Base-by-base conservation (phyloP, 2,113 vertebrate genomes). In the Peromyscus leucopus region DNA sequence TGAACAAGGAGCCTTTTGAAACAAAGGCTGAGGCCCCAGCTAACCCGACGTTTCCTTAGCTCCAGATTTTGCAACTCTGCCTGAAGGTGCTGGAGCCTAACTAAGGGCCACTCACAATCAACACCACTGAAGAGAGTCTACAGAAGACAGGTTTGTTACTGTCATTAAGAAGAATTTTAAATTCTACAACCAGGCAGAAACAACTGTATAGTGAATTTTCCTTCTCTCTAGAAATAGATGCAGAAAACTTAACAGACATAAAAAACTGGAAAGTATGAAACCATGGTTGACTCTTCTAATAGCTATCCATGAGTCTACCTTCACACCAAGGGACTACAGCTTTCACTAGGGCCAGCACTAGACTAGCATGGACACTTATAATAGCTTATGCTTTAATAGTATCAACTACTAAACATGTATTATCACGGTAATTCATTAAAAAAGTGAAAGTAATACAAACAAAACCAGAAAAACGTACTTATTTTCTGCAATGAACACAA, bases 371-470 rank as follows among this genome's bases (percentile, higher is more conserved):
- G 33, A 26, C 16, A 93, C 79, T 80, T 74, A 75, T 15, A 63
- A 55, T 2, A 91, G 22, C 51, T 36, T 42, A 83, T 15, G 86
- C 26, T 61, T 83, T 92, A 74, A 75, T 0, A 92, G 19, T 74
- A 63, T 59, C 24, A 93, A 75, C 13, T 42, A 86, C 55, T 46
- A 88, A 71, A 80, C 26, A 33, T 91, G 84, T 79, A 91, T 16
- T 76, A 15, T 48, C n/a, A 92, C 12, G 69, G 76, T 90, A 96
- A 79, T 31, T 91, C 72, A 90, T 31, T 92, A 0, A 90, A 90
- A 96, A 89, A 79, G 42, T 84, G 46, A 94, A 96, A 89, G 87
- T 83, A 83, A 75, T n/a, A 90, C 13, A 91, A 79, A 94, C 12
- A 90, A 72, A 24, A 80, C 36, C 55, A 95, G 65, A 95, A 85